These are phyloP conservation scores for Leptinotarsa tumamoca DNA, from an alignment of 2,888 invertebrate species.

Conservation along the genomic window DNA sequence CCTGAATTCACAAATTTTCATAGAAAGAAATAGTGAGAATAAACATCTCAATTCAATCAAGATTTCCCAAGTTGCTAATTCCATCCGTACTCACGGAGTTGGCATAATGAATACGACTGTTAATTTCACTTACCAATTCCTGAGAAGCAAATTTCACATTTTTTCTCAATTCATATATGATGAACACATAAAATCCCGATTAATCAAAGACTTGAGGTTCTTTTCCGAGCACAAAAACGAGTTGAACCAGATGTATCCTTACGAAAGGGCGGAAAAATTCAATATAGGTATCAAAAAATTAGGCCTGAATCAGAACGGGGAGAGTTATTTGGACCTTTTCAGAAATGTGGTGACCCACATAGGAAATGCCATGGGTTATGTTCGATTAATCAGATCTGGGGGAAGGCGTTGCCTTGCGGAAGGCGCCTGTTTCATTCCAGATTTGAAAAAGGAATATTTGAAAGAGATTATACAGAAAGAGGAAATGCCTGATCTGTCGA, in stretches of 20 bases:
- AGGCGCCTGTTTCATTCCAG: slow-evolving; percentile 90
- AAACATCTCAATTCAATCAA: slow-evolving; percentile 96
- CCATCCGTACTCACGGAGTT: slow-evolving; percentile 95
- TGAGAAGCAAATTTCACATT: slow-evolving; percentile 90
- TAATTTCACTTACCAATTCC: slow-evolving; percentile 93
- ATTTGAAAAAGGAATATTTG: slow-evolving; percentile 73
- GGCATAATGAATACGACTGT: slow-evolving; percentile 80
- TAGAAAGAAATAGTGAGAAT: slow-evolving; percentile 90
- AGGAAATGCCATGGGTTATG: slow-evolving; percentile 95
- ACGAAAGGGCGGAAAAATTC: slow-evolving; percentile 93
- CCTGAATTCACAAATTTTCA: slow-evolving; percentile 95
- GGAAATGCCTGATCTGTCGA: slow-evolving; percentile 72
- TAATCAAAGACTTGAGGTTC: slow-evolving; percentile 88
- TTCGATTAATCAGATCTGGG: slow-evolving; percentile 93
- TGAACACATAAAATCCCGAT: slow-evolving; percentile 95
- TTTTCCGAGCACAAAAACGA: slow-evolving; percentile 81
- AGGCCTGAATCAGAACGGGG: slow-evolving; percentile 83
- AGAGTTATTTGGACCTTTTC: slow-evolving; percentile 93
- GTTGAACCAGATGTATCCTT: slow-evolving; percentile 81
- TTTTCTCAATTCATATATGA: slow-evolving; percentile 98
- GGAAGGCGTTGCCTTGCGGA: slow-evolving; percentile 92
- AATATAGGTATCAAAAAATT: slow-evolving; percentile 90
- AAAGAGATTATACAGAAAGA: slow-evolving; percentile 74
- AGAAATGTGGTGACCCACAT: slow-evolving; percentile 93
- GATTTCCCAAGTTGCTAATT: slow-evolving; percentile 95